A percentile compares a stretch with the other conserved stretches of the same genome.
These are phyloP conservation scores for Narcine bancroftii DNA, from an alignment of 2,113 vertebrate species.

Conservation along the genomic window DNA sequence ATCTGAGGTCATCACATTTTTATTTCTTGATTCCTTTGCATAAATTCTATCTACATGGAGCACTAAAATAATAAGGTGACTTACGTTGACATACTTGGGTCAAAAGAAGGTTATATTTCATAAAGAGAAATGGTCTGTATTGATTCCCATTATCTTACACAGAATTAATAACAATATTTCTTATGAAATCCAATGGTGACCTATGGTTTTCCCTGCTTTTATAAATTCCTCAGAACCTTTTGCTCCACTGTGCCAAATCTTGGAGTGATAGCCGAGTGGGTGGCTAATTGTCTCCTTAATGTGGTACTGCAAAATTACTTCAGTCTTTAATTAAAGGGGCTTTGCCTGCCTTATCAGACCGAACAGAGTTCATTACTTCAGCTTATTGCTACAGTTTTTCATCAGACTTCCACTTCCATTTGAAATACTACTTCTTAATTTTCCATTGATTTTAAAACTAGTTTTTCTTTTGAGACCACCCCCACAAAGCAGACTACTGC, in stretches of 20 bases:
- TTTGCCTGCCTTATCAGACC: background rate
- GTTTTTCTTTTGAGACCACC: background rate
- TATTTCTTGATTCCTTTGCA: background rate
- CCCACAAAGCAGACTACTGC: background rate
- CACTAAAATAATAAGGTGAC: constrained; percentile 36
- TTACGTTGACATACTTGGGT: constrained; percentile 27
- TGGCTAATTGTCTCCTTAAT: constrained; percentile 26
- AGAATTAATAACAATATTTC: constrained; percentile 37
- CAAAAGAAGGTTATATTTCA: constrained; percentile 35
- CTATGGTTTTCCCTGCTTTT: constrained; percentile 31
- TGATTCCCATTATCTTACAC: constrained; percentile 36
- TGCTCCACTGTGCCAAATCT: background rate
- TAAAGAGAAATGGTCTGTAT: constrained; percentile 23
- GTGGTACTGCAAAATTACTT: background rate
- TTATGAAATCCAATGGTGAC: constrained; percentile 25
- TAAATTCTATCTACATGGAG: constrained; percentile 30
- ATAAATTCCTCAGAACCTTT: constrained; percentile 30
- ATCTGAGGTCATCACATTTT: constrained; percentile 15
- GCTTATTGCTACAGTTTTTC: background rate
- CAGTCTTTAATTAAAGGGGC: constrained; percentile 19
- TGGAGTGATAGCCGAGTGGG: constrained; percentile 23
- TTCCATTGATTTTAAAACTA: background rate
- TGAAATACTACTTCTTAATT: background rate
- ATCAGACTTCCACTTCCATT: background rate
- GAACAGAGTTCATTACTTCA: constrained; percentile 23